Percentiles rank a stretch among this genome's conserved stretches.
phyloP scores from a whole-genome alignment of 2,797 vertebrate species.

The Neosilurus mollespiculum region DNA sequence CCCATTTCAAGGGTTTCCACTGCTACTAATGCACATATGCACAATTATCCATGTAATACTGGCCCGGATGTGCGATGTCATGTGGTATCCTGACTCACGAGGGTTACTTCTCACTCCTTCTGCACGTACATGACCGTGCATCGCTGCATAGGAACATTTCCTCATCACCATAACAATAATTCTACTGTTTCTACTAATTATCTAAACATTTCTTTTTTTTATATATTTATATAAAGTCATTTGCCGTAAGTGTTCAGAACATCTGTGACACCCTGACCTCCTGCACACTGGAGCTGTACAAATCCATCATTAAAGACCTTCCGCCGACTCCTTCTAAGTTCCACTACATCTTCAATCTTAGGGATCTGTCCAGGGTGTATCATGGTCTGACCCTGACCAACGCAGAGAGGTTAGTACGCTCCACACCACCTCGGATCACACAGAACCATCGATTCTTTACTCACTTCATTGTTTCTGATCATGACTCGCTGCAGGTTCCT shows the following conservation, averaged over 20 bases:
- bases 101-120: no score
- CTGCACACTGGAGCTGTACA: constrained; percentile 89
- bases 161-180: no score
- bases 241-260: constrained; percentile 75
- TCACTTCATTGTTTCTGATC: neutral
- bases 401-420: constrained; percentile 79
- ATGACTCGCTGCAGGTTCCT: constrained; percentile 75
- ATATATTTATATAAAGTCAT: constrained; percentile 70
- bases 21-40: no score
- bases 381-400: constrained; percentile 85
- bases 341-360: constrained; percentile 96
- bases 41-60: no score
- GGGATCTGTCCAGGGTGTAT: constrained; percentile 91
- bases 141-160: no score
- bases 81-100: no score
- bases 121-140: no score
- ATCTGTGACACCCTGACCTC: constrained; percentile 80
- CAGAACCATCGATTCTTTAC: neutral
- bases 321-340: constrained; percentile 96
- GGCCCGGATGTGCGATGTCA: no score
- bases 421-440: constrained; percentile 70
- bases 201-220: neutral
- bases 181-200: neutral
- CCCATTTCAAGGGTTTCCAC: no score
- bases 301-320: constrained; percentile 81